Evolutionary conservation across 23 tunicate genomes (phyloP).

Genomic region (Botrylloides violaceus): DNA sequence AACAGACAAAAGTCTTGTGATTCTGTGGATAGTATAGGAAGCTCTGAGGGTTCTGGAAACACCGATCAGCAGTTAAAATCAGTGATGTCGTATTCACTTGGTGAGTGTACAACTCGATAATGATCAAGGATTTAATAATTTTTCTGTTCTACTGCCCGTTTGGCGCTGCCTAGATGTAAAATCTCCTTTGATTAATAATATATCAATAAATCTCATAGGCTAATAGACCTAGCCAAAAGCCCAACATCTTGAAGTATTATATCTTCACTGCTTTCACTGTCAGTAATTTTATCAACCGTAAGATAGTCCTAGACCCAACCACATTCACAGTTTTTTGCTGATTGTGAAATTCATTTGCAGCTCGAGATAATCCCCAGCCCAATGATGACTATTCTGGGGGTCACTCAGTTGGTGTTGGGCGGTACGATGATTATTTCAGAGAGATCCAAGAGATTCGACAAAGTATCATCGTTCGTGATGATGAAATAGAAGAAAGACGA

Average conservation of each 20-base stretch:
- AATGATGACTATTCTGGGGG: not conserved
- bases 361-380: not conserved
- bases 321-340: not conserved
- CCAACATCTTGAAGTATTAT: too few relatives aligned
- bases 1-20: constrained; percentile 83
- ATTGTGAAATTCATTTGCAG: not conserved
- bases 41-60: constrained; percentile 40
- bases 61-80: constrained; percentile 14
- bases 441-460: constrained; percentile 74
- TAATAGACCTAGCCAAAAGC: too few relatives aligned
- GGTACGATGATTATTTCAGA: constrained; percentile 69
- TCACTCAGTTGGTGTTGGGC: constrained; percentile 21
- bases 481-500: constrained; percentile 46
- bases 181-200: too few relatives aligned
- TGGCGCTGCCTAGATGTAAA: too few relatives aligned
- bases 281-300: too few relatives aligned
- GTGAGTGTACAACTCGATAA: too few relatives aligned
- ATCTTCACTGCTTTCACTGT: too few relatives aligned
- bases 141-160: too few relatives aligned
- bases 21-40: constrained; percentile 87
- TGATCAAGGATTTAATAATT: too few relatives aligned
- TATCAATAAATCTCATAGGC: too few relatives aligned
- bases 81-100: constrained; percentile 23
- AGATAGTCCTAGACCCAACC: not conserved
- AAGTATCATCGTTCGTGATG: constrained; percentile 42